These are phyloP conservation scores for Pelobates fuscus DNA, from an alignment of 2,113 vertebrate species.

Conservation along the genomic window DNA sequence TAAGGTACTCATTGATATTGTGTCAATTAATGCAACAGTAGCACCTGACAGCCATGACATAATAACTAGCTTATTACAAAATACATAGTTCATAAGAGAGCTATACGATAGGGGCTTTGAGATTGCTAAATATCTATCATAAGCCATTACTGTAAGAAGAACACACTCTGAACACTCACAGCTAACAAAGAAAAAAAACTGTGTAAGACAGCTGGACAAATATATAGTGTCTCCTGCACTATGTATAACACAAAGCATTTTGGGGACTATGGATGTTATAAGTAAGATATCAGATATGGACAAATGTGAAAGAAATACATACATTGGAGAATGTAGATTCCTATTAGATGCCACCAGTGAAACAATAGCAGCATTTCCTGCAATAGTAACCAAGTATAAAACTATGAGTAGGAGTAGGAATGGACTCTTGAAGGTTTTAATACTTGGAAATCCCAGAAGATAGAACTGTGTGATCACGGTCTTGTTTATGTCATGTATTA, in stretches of 20 bases:
- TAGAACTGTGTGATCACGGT: neutral
- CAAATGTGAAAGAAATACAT: neutral
- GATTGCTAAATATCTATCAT: neutral
- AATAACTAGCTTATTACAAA: too few species aligned
- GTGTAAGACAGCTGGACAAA: neutral
- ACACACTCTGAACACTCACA: conserved; percentile 4
- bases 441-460: neutral
- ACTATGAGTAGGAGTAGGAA: neutral
- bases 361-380: neutral
- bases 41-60: too few species aligned
- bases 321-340: neutral
- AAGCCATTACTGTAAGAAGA: conserved; percentile 30
- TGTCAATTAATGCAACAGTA: too few species aligned
- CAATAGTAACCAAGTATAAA: neutral
- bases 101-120: too few species aligned
- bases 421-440: neutral
- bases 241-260: neutral
- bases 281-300: neutral
- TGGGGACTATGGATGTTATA: neutral
- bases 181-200: neutral
- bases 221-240: neutral
- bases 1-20: too few species aligned
- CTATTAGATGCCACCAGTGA: neutral
- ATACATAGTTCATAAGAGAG: too few species aligned
- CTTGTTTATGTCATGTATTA: too few species aligned